Evolutionary conservation across 2,113 vertebrate species (phyloP).

Genomic region (Actenoides hombroni): DNA sequence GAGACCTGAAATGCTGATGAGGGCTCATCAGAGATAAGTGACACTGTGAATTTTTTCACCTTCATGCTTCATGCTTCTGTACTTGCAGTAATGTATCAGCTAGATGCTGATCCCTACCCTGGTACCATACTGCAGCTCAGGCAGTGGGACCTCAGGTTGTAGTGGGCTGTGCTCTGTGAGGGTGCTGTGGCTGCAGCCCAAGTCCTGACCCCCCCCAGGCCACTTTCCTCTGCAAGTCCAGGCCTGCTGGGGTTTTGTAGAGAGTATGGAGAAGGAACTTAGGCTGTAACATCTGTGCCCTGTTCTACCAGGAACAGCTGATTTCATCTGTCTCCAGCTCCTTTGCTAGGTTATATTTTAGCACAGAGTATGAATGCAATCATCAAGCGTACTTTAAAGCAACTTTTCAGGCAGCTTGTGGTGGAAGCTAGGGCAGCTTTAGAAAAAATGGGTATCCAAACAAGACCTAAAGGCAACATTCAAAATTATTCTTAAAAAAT

Average conservation of each 20-base stretch:
- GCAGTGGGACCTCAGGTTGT: not conserved
- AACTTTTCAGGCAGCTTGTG: no score
- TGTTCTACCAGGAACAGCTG: not conserved
- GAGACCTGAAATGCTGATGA: not conserved
- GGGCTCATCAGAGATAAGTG: not conserved
- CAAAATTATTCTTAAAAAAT: no score
- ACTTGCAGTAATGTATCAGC: not conserved
- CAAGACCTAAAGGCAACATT: no score
- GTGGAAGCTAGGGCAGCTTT: no score
- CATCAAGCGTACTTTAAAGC: no score
- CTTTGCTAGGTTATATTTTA: no score
- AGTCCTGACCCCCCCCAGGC: not conserved
- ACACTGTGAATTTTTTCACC: not conserved
- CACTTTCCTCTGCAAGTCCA: not conserved
- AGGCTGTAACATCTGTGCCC: not conserved
- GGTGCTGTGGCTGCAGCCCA: not conserved
- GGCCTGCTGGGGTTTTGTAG: not conserved
- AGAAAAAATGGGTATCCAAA: no score
- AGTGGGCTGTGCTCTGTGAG: not conserved
- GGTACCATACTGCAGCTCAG: not conserved
- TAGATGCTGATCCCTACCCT: fast-evolving
- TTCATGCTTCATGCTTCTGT: not conserved
- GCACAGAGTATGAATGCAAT: no score
- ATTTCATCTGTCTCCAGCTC: no score
- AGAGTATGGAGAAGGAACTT: fast-evolving